These are phyloP conservation scores for Xylocopa sonorina DNA, from an alignment of 1,140 invertebrate genomes.

Conservation along the genomic window DNA sequence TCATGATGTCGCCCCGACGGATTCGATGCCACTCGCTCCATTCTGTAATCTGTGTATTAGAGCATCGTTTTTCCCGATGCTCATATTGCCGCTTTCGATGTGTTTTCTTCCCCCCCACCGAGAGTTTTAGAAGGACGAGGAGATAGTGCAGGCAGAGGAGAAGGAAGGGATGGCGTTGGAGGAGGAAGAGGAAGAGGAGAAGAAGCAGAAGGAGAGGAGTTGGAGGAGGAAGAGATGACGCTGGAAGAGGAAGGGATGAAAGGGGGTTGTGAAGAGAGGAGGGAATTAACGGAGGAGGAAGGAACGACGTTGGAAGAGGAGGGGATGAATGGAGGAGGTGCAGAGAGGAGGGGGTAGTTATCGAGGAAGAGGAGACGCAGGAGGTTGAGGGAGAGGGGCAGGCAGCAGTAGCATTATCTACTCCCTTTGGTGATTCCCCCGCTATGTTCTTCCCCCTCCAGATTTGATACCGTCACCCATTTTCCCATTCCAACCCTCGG, in stretches of 20 bases:
- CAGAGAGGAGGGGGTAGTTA: too few species aligned
- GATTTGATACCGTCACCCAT: constrained; percentile 3
- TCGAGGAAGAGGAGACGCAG: not conserved
- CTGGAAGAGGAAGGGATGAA: too few species aligned
- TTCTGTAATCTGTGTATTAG: not conserved
- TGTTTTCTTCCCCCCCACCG: not conserved
- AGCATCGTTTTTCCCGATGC: constrained; percentile 7
- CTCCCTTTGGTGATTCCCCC: not conserved
- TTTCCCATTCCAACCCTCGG: constrained; percentile 12
- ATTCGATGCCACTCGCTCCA: constrained; percentile 6
- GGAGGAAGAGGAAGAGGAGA: too few species aligned
- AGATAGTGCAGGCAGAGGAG: not conserved
- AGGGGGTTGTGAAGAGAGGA: too few species aligned
- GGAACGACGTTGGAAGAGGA: too few species aligned
- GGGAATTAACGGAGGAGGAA: too few species aligned
- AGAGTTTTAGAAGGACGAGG: constrained; percentile 8
- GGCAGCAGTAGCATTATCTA: not conserved
- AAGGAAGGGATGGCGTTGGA: too few species aligned
- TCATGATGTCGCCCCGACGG: not conserved
- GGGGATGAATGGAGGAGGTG: too few species aligned
- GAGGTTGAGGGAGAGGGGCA: not conserved
- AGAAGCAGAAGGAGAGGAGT: too few species aligned
- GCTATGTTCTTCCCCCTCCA: not conserved
- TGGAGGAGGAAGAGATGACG: too few species aligned
- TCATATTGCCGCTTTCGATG: constrained; percentile 1